A percentile compares a stretch with the other conserved stretches of the same genome.
These are phyloP conservation scores for Sapayoa aenigma DNA, from an alignment of 2,113 vertebrate species.

Conservation along the genomic window DNA sequence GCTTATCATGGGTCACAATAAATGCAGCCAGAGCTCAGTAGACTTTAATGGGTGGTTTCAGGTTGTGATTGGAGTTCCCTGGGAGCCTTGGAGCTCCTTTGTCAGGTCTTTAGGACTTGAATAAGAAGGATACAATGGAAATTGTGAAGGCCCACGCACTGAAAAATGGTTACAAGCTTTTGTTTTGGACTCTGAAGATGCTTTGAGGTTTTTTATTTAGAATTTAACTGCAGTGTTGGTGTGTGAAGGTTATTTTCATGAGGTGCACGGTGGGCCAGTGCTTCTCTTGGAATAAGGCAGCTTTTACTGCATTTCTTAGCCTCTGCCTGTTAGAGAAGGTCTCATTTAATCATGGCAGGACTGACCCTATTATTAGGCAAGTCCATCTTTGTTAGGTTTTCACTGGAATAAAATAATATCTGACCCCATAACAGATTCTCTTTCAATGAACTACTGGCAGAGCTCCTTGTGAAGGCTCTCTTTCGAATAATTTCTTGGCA, in stretches of 20 bases:
- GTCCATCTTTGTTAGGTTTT: conserved; percentile 21
- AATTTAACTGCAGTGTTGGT: background rate
- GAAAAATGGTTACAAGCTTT: background rate
- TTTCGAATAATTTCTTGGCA: conserved; percentile 35
- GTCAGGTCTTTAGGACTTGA: fast-evolving
- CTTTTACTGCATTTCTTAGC: background rate
- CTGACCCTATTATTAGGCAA: background rate
- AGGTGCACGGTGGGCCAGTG: background rate
- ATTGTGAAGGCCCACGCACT: background rate
- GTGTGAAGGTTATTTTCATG: background rate
- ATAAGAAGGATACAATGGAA: background rate
- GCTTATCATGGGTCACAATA: fast-evolving
- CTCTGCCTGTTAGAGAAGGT: background rate
- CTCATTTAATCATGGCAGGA: background rate
- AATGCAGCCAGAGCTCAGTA: background rate
- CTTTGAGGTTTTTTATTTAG: background rate
- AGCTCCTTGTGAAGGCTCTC: background rate
- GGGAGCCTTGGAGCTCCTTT: background rate
- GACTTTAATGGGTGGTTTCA: background rate
- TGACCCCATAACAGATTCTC: conserved; percentile 1
- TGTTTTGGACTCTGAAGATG: background rate
- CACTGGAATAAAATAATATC: background rate
- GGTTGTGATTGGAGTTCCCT: no score
- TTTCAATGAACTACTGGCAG: conserved; percentile 8
- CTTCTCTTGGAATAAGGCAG: background rate